phyloP scores from a whole-genome alignment of 2,888 invertebrate genomes.

The Erebia epiphron region DNA sequence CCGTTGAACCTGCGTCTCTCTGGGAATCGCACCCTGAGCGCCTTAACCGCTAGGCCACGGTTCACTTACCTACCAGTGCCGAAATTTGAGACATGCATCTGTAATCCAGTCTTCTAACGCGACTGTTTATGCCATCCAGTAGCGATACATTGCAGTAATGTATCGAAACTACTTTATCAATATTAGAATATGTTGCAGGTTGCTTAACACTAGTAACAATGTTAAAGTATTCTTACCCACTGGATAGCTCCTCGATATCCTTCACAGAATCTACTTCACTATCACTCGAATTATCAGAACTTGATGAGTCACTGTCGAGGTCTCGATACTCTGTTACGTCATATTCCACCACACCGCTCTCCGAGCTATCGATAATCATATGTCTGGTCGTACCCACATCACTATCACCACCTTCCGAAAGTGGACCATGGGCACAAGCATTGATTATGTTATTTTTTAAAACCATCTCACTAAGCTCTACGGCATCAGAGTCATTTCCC shows the following conservation, averaged over 20 bases:
- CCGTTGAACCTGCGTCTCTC: too few species aligned
- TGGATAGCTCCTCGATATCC: constrained; percentile 71
- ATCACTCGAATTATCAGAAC: constrained; percentile 66
- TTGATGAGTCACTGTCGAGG: constrained; percentile 63
- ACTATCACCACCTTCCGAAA: constrained; percentile 58
- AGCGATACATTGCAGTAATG: too few species aligned
- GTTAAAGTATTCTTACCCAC: constrained; percentile 56
- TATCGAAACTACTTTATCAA: too few species aligned
- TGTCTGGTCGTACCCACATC: constrained; percentile 66
- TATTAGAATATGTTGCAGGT: too few species aligned
- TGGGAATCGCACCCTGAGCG: too few species aligned
- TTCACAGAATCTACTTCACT: constrained; percentile 75
- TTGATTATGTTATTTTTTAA: constrained; percentile 79
- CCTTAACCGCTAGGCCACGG: too few species aligned
- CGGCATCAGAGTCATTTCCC: constrained; percentile 65
- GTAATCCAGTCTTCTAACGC: too few species aligned
- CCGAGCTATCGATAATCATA: constrained; percentile 75
- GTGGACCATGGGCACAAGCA: constrained; percentile 76
- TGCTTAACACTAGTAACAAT: not conserved
- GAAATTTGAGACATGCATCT: too few species aligned
- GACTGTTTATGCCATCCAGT: too few species aligned
- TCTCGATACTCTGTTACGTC: constrained; percentile 75
- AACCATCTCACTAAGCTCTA: constrained; percentile 76
- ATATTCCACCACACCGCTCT: constrained; percentile 72
- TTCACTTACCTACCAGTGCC: too few species aligned